Percentiles rank a stretch among this genome's conserved stretches.
These are phyloP conservation scores for Lamprologus ornatipinnis DNA, from an alignment of 2,113 vertebrate genomes.

Conservation along the genomic window DNA sequence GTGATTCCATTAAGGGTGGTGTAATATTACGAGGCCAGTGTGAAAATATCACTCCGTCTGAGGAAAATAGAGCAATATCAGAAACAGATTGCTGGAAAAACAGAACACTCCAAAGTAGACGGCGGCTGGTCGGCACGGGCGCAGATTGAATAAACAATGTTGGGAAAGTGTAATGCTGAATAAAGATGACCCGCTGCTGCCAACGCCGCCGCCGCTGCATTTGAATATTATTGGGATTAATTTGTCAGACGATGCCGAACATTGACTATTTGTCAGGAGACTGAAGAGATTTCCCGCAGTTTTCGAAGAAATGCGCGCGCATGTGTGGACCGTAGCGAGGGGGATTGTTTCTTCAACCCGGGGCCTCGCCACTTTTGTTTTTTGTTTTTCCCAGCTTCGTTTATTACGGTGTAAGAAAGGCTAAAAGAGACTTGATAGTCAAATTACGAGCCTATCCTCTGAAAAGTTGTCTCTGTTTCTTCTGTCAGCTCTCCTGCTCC, in stretches of 20 bases:
- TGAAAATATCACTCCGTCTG: constrained; percentile 54
- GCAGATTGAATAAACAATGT: constrained; percentile 62
- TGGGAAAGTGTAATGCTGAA: constrained; percentile 54
- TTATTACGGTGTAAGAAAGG: background rate
- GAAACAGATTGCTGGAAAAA: constrained; percentile 62
- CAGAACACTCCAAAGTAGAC: constrained; percentile 51
- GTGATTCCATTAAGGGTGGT: constrained; percentile 57
- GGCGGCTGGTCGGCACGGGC: background rate
- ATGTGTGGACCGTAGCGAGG: background rate
- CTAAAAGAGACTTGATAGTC: background rate
- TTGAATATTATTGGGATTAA: constrained; percentile 61
- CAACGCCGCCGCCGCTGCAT: background rate
- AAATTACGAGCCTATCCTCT: background rate
- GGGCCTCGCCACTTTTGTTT: background rate
- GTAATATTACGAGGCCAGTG: constrained; percentile 55
- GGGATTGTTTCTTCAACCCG: background rate
- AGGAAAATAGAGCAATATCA: constrained; percentile 64
- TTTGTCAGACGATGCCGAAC: constrained; percentile 50
- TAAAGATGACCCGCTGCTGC: constrained; percentile 51
- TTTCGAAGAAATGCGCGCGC: background rate
- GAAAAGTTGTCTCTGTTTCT: constrained; percentile 24
- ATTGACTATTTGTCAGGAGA: constrained; percentile 39
- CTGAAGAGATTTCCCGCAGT: constrained; percentile 15
- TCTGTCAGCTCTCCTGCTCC: constrained; percentile 1
- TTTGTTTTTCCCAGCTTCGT: background rate